Evolutionary conservation across 2,888 invertebrate genomes (phyloP).

Genomic region (Dynastes hyllus): DNA sequence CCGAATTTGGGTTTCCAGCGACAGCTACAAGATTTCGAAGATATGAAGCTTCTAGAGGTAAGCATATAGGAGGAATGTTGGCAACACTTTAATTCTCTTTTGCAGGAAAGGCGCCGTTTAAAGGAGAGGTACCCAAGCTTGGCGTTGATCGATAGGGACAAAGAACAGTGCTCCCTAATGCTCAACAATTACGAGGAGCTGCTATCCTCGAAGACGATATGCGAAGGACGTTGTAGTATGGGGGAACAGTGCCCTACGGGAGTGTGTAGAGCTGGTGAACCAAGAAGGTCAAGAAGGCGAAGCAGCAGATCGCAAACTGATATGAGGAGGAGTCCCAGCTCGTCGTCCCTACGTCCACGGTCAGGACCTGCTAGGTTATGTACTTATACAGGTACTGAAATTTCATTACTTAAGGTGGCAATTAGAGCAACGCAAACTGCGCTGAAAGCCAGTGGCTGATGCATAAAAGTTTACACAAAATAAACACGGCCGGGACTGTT

Average conservation of each 20-base stretch:
- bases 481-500: too few relatives aligned
- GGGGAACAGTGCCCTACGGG: constrained; percentile 91
- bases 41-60: constrained; percentile 85
- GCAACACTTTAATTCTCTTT: neutral
- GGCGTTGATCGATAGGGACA: constrained; percentile 82
- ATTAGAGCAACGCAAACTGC: too few relatives aligned
- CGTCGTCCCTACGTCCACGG: constrained; percentile 77
- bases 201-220: constrained; percentile 85
- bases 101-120: constrained; percentile 86
- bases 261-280: constrained; percentile 61
- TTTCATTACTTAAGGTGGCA: too few relatives aligned
- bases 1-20: constrained; percentile 97
- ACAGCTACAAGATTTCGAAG: constrained; percentile 94
- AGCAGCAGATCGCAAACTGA: constrained; percentile 64
- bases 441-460: too few relatives aligned
- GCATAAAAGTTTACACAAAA: too few relatives aligned
- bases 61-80: constrained; percentile 48
- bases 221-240: constrained; percentile 90
- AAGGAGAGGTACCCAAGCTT: constrained; percentile 89
- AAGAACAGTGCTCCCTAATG: constrained; percentile 84
- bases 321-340: constrained; percentile 68
- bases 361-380: constrained; percentile 87
- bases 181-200: constrained; percentile 89
- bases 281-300: constrained; percentile 60
- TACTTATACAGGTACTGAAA: constrained; percentile 77